phyloP scores from a whole-genome alignment of 2,113 vertebrate genomes.

The Mustela lutreola region DNA sequence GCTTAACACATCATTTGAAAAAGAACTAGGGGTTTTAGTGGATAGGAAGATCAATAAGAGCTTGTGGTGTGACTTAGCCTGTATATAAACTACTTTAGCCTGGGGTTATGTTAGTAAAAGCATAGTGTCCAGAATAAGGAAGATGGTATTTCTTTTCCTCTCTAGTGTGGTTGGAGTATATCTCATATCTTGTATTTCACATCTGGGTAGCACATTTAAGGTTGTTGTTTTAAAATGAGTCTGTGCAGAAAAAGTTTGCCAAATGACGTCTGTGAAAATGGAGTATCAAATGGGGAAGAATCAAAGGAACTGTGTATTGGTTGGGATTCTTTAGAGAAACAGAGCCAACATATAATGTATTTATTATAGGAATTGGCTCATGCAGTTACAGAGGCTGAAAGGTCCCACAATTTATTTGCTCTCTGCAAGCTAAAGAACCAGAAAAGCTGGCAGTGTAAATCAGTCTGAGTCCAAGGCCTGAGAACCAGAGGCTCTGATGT shows the following conservation, averaged over 20 bases:
- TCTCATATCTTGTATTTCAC: background rate
- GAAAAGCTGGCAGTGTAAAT: background rate
- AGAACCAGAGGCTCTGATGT: background rate
- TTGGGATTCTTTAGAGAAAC: background rate
- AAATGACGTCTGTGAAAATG: background rate
- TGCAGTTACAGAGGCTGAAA: background rate
- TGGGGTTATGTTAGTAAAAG: background rate
- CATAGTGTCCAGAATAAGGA: background rate
- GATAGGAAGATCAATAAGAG: background rate
- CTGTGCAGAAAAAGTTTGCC: background rate
- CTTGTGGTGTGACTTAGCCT: background rate
- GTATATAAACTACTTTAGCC: background rate
- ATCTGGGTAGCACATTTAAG: background rate
- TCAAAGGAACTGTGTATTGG: background rate
- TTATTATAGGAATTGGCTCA: background rate
- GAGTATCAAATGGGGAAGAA: background rate
- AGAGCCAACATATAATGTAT: background rate
- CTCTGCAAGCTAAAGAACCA: background rate
- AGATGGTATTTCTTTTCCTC: background rate
- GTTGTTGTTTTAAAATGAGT: background rate
- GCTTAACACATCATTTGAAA: background rate
- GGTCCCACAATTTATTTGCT: background rate
- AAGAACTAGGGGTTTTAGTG: background rate
- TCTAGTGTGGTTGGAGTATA: background rate
- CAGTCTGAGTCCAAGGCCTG: background rate